Evolutionary conservation across 2,113 vertebrate species (phyloP).

Genomic region (Leucosticte australis): DNA sequence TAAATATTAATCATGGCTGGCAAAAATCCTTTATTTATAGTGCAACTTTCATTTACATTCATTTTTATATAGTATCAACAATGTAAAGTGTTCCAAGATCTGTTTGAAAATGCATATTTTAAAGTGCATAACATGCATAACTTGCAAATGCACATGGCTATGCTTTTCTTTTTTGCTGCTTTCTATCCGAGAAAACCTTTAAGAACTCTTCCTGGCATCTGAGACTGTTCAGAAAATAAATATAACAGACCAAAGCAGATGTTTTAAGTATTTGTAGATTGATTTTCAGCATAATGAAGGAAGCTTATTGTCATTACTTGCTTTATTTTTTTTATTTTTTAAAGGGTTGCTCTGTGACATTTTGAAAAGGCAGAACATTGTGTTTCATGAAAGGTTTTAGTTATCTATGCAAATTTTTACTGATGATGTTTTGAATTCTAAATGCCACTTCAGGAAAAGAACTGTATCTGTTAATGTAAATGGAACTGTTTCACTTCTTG

Average conservation of each 20-base stretch:
- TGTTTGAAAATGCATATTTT: slow-evolving; percentile 41
- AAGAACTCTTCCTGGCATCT: neutral
- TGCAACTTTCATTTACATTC: slow-evolving; percentile 51
- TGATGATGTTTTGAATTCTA: neutral
- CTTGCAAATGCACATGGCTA: neutral
- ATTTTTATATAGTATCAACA: slow-evolving; percentile 47
- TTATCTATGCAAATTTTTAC: slow-evolving; percentile 10
- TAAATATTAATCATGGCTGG: slow-evolving; percentile 61
- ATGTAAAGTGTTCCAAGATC: neutral
- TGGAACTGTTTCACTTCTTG: neutral
- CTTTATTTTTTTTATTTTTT: neutral
- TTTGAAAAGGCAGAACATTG: neutral
- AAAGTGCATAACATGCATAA: neutral
- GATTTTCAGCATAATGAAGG: neutral
- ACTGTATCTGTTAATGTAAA: neutral
- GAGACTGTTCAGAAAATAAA: neutral
- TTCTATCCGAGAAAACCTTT: neutral
- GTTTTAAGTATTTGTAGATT: neutral
- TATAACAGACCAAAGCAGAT: neutral
- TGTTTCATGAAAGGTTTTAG: neutral
- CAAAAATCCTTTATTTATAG: slow-evolving; percentile 51
- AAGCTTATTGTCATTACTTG: neutral
- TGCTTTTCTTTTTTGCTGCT: neutral
- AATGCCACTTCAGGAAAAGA: neutral
- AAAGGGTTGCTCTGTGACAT: neutral